Base-by-base conservation (phyloP, 1,140 invertebrate genomes). In the Saccostrea glomerata region DNA sequence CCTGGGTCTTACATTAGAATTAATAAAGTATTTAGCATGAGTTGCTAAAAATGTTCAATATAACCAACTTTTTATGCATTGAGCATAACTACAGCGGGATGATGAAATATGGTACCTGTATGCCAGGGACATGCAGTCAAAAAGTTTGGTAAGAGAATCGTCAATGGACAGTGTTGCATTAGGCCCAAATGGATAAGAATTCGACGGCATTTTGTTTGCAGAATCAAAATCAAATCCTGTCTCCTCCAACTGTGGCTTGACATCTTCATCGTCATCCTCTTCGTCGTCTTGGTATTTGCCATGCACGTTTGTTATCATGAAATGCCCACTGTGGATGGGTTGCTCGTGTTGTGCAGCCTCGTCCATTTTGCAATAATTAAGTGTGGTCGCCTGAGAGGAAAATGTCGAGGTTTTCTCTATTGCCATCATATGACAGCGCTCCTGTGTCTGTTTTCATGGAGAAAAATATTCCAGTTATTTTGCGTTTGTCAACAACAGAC, bases 121-220 rank as follows among this genome's bases (percentile, higher is more conserved):
- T 47, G 98, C 98, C 89, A 99, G 95, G 88, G 98, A 98, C 98
- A 99, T 98, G 95, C 98, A 98, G 94, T 99, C 97, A 94, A 99
- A 99, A 73, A 99, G 96, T 95, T 98, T 99, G 90, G 98, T 98
- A 73, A 99, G 96, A 60, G 98, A 98, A 73, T 97, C 98, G 95
- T 99, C 98, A 93, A 99, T 99, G 92, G 97, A 97, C 90, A 98
- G 95, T 92, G 97, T 97, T 94, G 93, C 92, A 77, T 77, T 77
- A 15, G 89, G 83, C 66, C 93, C 94, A 92, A 95, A 95, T 84
- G 90, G 91, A 87, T 95, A 95, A 7, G 93, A 94, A 90, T 96
- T 89, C 7, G 87, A 89, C 0, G 92, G 92, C 89, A 96, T 95
- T 90, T 95, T 95, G 92, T 94, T 95, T 88, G 96, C 95, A 89